These are phyloP conservation scores for Novumbra hubbsi DNA, from an alignment of 2,797 vertebrate genomes.

Conservation along the genomic window DNA sequence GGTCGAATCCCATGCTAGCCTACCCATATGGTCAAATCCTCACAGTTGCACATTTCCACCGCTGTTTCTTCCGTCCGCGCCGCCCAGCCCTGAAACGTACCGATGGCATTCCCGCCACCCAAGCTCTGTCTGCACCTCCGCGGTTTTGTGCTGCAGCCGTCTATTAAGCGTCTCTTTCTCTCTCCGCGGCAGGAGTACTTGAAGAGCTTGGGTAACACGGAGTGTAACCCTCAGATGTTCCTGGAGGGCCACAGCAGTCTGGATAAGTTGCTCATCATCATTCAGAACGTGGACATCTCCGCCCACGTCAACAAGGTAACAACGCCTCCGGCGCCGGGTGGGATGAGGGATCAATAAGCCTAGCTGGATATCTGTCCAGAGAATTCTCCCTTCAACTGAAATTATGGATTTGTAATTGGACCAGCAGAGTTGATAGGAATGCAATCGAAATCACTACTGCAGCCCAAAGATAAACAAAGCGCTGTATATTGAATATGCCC, in stretches of 20 bases:
- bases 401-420: slow-evolving; percentile 2
- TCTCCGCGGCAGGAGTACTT: slow-evolving; percentile 77
- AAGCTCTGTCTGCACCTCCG: neutral
- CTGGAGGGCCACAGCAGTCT: slow-evolving; percentile 82
- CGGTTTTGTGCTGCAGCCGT: neutral
- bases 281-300: slow-evolving; percentile 96
- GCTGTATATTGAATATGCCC: neutral
- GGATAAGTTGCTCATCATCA: slow-evolving; percentile 96
- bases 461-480: neutral
- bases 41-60: too few species aligned
- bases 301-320: slow-evolving; percentile 92
- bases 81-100: neutral
- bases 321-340: neutral
- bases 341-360: neutral
- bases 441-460: neutral
- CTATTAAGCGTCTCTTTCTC: neutral
- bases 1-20: too few species aligned
- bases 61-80: too few species aligned
- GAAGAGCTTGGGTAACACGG: slow-evolving; percentile 88
- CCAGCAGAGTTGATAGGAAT: neutral
- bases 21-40: too few species aligned
- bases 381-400: neutral
- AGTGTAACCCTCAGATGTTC: slow-evolving; percentile 91
- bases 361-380: neutral
- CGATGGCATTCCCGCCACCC: neutral